Conservation (phyloP, 2,797 vertebrate species). For the Tauraco hartlaubi region DNA sequence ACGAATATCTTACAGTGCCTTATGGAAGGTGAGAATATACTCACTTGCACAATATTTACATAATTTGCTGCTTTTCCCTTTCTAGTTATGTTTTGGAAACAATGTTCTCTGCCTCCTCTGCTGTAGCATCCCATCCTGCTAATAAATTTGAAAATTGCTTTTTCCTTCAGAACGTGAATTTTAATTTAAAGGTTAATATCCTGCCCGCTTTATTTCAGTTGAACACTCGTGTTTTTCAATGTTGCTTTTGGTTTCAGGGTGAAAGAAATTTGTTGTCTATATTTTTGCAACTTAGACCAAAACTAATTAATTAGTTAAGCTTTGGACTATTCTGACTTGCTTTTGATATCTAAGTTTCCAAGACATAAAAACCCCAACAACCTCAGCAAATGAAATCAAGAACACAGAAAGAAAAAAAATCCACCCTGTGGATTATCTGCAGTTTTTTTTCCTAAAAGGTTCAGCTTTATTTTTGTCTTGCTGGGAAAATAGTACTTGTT, state of each 20-base stretch:
- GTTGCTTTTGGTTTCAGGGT: not conserved
- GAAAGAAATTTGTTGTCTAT: conserved; percentile 9
- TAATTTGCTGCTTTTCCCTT: conserved; percentile 25
- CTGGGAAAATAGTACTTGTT: not conserved
- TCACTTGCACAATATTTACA: conserved; percentile 12
- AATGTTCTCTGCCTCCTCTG: conserved; percentile 37
- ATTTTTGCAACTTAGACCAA: conserved; percentile 38
- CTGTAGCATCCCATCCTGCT: not conserved
- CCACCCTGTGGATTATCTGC: conserved; percentile 21
- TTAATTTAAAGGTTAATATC: not conserved
- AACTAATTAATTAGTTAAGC: conserved; percentile 49
- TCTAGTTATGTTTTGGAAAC: conserved; percentile 70
- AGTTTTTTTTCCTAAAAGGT: not conserved
- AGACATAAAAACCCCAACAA: conserved; percentile 3
- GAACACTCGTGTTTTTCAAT: not conserved
- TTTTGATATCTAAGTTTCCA: conserved; percentile 46
- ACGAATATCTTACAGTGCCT: not conserved
- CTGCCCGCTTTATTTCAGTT: not conserved
- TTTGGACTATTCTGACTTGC: not conserved
- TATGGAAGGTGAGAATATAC: not conserved
- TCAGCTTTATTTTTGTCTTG: conserved; percentile 8
- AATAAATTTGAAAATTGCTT: not conserved
- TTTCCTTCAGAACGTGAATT: not conserved
- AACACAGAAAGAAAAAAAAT: not conserved
- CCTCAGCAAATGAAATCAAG: conserved; percentile 28